Percentiles rank a stretch among this genome's conserved stretches.
These are phyloP conservation scores for Cotesia chilonis DNA, from an alignment of 1,140 invertebrate genomes.

Conservation along the genomic window DNA sequence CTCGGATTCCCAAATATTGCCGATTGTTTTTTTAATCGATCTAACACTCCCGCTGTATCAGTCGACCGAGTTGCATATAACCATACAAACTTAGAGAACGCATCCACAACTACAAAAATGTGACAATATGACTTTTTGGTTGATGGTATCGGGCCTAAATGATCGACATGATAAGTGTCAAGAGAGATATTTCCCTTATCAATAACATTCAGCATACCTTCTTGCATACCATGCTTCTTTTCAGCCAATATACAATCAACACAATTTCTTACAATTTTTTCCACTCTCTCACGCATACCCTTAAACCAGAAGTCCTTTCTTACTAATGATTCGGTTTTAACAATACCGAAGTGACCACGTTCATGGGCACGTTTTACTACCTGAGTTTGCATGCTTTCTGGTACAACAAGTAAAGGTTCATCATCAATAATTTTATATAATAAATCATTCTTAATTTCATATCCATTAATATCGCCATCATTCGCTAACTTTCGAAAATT, in stretches of 20 bases:
- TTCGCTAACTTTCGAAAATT: too few relatives aligned
- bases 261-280: background rate
- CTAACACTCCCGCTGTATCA: background rate
- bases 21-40: background rate
- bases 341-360: background rate
- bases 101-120: background rate
- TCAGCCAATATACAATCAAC: background rate
- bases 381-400: background rate
- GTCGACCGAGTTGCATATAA: background rate
- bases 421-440: background rate
- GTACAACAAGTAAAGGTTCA: background rate
- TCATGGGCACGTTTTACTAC: background rate
- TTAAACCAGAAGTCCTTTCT: background rate
- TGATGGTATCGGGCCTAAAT: background rate
- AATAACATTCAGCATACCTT: background rate
- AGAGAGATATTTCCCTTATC: background rate
- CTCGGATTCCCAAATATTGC: conserved; percentile 31
- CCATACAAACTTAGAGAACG: background rate
- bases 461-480: too few relatives aligned
- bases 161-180: background rate
- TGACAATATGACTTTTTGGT: background rate
- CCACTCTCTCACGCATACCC: background rate
- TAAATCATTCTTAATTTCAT: too few relatives aligned
- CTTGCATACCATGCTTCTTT: background rate
- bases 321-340: background rate